Conservation (phyloP, 2,888 invertebrate genomes). For the Hydriomena furcata region DNA sequence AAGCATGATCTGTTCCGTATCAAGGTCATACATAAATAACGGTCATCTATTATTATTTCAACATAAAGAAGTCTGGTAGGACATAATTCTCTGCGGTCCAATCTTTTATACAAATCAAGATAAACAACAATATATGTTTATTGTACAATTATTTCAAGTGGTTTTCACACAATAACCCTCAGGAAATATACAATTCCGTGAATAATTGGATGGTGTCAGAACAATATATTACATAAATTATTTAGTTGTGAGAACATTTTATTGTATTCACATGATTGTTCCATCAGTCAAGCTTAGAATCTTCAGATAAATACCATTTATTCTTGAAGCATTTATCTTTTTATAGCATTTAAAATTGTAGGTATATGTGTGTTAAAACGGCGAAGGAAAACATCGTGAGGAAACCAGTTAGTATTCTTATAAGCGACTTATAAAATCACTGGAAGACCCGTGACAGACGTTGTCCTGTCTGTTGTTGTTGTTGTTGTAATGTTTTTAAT, state of each 20-base stretch:
- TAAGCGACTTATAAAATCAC: too few relatives aligned
- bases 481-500: too few relatives aligned
- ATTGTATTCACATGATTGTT: slow-evolving; percentile 23
- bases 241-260: slow-evolving; percentile 20
- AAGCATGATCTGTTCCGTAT: too few relatives aligned
- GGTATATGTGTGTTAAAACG: too few relatives aligned
- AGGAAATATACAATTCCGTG: neutral
- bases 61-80: neutral
- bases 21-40: too few relatives aligned
- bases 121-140: neutral
- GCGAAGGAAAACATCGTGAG: too few relatives aligned
- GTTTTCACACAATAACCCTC: neutral
- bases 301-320: slow-evolving; percentile 10
- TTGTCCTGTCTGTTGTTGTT: too few relatives aligned
- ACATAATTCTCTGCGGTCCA: too few relatives aligned
- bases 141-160: neutral
- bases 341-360: too few relatives aligned
- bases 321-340: neutral
- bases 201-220: neutral
- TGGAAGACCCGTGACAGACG: too few relatives aligned
- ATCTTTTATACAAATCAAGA: too few relatives aligned
- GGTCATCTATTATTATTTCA: neutral
- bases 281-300: slow-evolving; percentile 24
- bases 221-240: slow-evolving; percentile 5
- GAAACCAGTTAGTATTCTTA: too few relatives aligned